Conservation (phyloP, 2,888 invertebrate genomes). For the Spilosoma lubricipeda region DNA sequence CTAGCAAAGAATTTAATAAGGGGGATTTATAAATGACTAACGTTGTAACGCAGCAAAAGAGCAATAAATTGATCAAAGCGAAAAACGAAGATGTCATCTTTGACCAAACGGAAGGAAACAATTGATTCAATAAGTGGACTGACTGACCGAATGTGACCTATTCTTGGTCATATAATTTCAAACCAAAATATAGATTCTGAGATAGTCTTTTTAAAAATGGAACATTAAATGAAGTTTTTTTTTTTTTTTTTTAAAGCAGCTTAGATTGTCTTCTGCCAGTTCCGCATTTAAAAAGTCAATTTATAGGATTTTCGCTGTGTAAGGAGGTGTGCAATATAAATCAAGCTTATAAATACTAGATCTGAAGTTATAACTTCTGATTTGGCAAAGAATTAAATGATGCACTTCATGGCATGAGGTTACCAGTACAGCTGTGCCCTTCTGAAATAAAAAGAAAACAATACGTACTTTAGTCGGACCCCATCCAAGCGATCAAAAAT, state of each 20-base stretch:
- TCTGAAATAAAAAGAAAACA: too few relatives aligned
- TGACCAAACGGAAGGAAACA: slow-evolving; percentile 75
- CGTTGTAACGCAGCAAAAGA: slow-evolving; percentile 30
- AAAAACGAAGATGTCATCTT: slow-evolving; percentile 56
- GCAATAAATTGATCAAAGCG: slow-evolving; percentile 50
- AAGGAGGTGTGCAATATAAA: too few relatives aligned
- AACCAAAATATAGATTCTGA: background rate
- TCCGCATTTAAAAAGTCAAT: background rate
- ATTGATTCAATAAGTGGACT: slow-evolving; percentile 72
- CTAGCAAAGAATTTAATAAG: slow-evolving; percentile 2
- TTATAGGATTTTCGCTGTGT: background rate
- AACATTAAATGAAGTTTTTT: background rate
- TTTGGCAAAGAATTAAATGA: too few relatives aligned
- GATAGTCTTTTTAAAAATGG: background rate
- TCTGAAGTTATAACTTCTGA: too few relatives aligned
- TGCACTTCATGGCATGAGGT: too few relatives aligned
- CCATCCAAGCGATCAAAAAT: too few relatives aligned
- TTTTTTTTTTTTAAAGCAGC: background rate
- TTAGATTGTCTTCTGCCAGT: background rate
- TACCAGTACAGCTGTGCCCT: too few relatives aligned
- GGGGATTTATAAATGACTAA: slow-evolving; percentile 27
- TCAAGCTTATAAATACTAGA: too few relatives aligned
- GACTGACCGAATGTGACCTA: slow-evolving; percentile 56
- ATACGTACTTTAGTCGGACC: too few relatives aligned
- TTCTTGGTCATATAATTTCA: slow-evolving; percentile 47